Percentiles rank a stretch among this genome's conserved stretches.
Evolutionary conservation across 2,113 vertebrate genomes (phyloP).

Genomic region (Raphicerus campestris): DNA sequence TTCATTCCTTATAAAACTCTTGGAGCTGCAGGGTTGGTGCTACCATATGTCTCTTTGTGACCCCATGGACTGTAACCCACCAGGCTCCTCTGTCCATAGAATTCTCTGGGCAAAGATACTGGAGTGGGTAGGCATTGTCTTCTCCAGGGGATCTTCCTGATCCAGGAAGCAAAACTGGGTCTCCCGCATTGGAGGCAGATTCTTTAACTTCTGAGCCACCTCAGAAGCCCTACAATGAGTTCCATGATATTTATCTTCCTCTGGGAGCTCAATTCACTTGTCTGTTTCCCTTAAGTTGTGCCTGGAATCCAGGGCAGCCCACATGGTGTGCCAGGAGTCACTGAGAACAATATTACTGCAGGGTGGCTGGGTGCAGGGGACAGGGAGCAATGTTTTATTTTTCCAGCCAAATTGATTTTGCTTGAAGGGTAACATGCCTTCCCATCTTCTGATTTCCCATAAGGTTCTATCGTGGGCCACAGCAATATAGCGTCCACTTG

Average conservation of each 20-base stretch:
- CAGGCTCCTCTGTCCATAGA: neutral
- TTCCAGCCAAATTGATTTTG: neutral
- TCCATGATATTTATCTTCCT: neutral
- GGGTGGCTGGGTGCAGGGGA: neutral
- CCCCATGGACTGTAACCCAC: neutral
- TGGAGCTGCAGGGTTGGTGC: neutral
- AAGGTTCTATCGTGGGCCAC: neutral
- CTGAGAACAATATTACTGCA: neutral
- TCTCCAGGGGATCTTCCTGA: neutral
- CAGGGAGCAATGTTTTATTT: neutral
- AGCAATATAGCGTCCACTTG: neutral
- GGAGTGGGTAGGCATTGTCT: neutral
- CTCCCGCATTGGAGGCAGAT: neutral
- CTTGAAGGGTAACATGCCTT: neutral
- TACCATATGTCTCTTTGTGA: neutral
- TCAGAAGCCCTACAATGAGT: neutral
- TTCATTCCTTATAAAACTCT: neutral
- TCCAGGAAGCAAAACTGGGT: neutral
- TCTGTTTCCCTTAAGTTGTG: neutral
- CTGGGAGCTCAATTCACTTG: slow-evolving; percentile 12
- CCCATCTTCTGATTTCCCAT: neutral
- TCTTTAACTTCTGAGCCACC: neutral
- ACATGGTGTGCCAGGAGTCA: neutral
- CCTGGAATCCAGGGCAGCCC: neutral
- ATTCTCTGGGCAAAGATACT: neutral